Evolutionary conservation across 1,140 invertebrate species (phyloP), one percentile per base, ranked within the genome.

Genomic region (Samia ricini): DNA sequence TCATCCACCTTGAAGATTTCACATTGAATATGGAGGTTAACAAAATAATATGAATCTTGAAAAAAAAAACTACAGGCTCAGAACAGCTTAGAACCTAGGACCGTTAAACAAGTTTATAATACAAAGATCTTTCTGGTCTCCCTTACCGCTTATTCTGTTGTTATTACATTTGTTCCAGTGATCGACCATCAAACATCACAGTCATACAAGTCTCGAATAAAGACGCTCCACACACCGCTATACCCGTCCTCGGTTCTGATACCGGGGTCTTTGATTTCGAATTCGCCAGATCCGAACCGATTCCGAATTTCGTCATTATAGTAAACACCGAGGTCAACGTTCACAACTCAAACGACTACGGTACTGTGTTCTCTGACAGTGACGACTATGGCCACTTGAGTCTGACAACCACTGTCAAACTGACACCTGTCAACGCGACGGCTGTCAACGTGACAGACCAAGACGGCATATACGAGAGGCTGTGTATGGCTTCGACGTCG

Each of bases 151-250:
- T 5, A 5, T 5, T 29, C 26, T 56, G 12, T 56, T 15, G 15
- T 4, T 26, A 26, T 56, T 24, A 10, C 50, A n/a, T 65, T 59
- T 60, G 51, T 85, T 85, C 23, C 76, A 89, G 87, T 29, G 64
- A 77, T 22, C 67, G 71, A 1, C 81, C 73, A 10, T 76, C 79
- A 0, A 89, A 89, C 56, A 72, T 89, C 49, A 89, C 87, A 26
- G 87, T 89, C 0, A 89, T 89, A 1, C 74, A 89, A 78, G 87
- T 88, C 0, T 86, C 79, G 4, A 87, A 88, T 36, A 85, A 83
- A 22, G 78, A 66, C 2, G 77, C 83, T 0, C 85, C 84, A 0
- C 85, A 88, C 68, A 88, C 88, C 8, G 88, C 85, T 0, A 88
- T 88, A 60, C 85, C 85, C 0, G 77, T 88, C 0, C 19, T 88